Base-by-base conservation (phyloP, 2,113 vertebrate species). In the Syngnathus scovelli region DNA sequence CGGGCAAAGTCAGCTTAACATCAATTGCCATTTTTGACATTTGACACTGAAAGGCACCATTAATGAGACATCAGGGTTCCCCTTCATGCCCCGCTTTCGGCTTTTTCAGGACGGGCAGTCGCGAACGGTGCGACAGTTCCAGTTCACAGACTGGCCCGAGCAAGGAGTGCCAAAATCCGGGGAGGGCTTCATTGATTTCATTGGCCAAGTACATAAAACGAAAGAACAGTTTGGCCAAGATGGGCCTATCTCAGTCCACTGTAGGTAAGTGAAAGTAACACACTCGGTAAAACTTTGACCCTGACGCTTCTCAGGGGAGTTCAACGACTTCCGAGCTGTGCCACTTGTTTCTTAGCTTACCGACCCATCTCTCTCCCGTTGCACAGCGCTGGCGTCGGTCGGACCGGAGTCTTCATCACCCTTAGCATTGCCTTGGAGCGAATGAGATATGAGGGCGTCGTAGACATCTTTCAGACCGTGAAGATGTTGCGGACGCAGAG, bases 401-500 rank as follows among this genome's bases (percentile, higher is more conserved):
- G 97, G 82, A 98, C 96, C 46, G 97, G 97, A 73, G 97, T 99
- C 78, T 99, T 99, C 90, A 98, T 98, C 90, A 98, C 96, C n/a
- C 90, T 99, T 81, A 99, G 97, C 84, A 98, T 99, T 64, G 97
- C 98, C 72, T 90, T 99, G 91, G 96, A 99, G 89, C 90, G 97
- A 88, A 99, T 99, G 97, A 94, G 97, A 91, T 99, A 98, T 8
- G 97, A 99, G 90, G 96, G 97, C n/a, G 95, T 99, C 79, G 96
- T 99, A 90, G 97, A 99, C 91, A 96, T 98, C 88, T 99, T 98
- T 92, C 97, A 99, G 93, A 98, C 97, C 21, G 97, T 98, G 89
- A 99, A 99, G 94, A 99, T 99, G 96, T 85, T 99, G 81, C 92
- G 97, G 88, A 99, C 97, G 23, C 97, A 99, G 83, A 92, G 97